These are phyloP conservation scores for Diabrotica balteata DNA, from an alignment of 2,888 invertebrate species.

Conservation along the genomic window DNA sequence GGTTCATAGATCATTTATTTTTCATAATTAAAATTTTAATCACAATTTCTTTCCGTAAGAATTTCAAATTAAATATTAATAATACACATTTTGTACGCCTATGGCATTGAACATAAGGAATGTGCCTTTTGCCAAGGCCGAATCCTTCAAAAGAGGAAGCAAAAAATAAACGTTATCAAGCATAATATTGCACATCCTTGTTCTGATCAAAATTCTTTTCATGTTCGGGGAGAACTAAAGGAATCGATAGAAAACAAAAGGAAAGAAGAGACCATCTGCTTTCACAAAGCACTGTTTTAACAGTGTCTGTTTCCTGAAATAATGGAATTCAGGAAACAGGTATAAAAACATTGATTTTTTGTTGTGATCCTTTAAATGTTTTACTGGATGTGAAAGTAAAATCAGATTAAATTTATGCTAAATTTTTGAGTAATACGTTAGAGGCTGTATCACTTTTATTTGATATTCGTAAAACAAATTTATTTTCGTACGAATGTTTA, in stretches of 20 bases:
- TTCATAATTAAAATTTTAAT: too few species aligned
- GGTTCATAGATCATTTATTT: too few species aligned
- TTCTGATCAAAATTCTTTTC: conserved; percentile 51
- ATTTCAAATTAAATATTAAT: too few species aligned
- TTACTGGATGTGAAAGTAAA: too few species aligned
- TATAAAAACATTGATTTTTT: conserved; percentile 19
- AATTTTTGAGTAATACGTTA: too few species aligned
- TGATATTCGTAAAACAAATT: too few species aligned
- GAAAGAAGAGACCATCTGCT: conserved; percentile 48
- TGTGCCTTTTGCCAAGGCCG: conserved; percentile 36
- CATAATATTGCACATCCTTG: conserved; percentile 49
- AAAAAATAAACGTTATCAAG: conserved; percentile 50
- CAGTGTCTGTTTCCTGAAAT: conserved; percentile 21
- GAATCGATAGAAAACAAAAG: conserved; percentile 46
- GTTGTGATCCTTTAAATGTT: too few species aligned
- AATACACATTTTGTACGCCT: too few species aligned
- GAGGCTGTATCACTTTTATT: too few species aligned
- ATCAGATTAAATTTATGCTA: too few species aligned
- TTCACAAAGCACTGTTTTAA: conserved; percentile 36
- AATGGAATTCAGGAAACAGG: conserved; percentile 15
- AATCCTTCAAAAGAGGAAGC: conserved; percentile 32
- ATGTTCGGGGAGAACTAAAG: conserved; percentile 40
- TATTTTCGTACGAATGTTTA: too few species aligned
- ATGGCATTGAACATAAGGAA: conserved; percentile 28
- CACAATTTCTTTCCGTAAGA: too few species aligned